These are phyloP conservation scores for Axinella damicornis DNA, from an alignment of 37 sponge, comb jelly and placozoan species.

Conservation along the genomic window DNA sequence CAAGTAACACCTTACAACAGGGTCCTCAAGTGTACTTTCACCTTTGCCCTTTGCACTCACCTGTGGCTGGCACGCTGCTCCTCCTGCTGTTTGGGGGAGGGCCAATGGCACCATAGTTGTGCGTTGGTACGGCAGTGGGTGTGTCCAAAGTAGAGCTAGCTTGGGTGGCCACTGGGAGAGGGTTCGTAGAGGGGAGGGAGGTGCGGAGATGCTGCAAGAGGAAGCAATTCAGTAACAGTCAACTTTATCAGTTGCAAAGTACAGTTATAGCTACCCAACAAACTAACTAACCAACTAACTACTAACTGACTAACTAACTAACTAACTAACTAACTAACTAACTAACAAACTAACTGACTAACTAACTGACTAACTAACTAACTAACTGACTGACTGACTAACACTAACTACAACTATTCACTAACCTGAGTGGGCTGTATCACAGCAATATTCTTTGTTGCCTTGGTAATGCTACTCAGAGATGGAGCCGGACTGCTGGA, in stretches of 20 bases:
- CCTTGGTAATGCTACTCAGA: background rate
- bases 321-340: no score
- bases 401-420: no score
- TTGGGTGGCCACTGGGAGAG: background rate
- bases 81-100: constrained; percentile 14
- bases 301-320: no score
- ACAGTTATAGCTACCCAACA: no score
- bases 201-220: background rate
- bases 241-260: no score
- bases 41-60: background rate
- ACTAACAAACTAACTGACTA: no score
- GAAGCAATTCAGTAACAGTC: no score
- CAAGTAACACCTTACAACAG: no score
- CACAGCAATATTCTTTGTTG: constrained; percentile 19
- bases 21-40: background rate
- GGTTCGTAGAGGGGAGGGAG: constrained; percentile 4
- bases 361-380: no score
- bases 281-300: no score
- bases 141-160: background rate
- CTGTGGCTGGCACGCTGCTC: constrained; percentile 13
- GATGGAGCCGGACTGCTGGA: no score
- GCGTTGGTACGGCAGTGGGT: background rate
- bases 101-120: constrained; percentile 45
- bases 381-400: no score
- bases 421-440: constrained; percentile 24